These are phyloP conservation scores for Drosophila subquinaria DNA, from an alignment of 2,888 invertebrate species.

Conservation along the genomic window DNA sequence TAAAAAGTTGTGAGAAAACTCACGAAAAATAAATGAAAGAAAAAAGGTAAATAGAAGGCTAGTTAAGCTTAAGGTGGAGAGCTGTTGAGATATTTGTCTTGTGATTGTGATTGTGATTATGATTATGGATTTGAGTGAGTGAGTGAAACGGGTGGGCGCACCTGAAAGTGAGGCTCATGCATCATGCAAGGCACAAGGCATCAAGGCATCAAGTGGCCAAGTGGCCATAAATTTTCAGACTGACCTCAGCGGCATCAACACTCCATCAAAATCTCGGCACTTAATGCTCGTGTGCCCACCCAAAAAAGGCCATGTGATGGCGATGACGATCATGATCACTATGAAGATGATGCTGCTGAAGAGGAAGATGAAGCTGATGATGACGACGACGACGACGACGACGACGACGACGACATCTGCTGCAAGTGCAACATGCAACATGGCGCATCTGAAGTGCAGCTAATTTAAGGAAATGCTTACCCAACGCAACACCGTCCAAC, in stretches of 20 bases:
- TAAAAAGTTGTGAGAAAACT: slow-evolving; percentile 19
- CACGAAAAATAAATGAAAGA: neutral
- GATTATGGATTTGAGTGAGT: slow-evolving; percentile 53
- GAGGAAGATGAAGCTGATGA: slow-evolving; percentile 13
- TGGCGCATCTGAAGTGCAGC: slow-evolving; percentile 73
- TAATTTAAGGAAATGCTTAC: slow-evolving; percentile 79
- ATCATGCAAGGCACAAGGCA: slow-evolving; percentile 49
- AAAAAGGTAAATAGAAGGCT: neutral
- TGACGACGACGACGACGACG: slow-evolving; percentile 1
- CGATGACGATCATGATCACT: slow-evolving; percentile 37
- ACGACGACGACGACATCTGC: slow-evolving; percentile 11
- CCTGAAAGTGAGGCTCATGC: slow-evolving; percentile 63
- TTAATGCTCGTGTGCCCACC: slow-evolving; percentile 71
- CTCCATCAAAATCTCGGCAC: slow-evolving; percentile 75
- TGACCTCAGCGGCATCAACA: slow-evolving; percentile 71
- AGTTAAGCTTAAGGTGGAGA: slow-evolving; percentile 20
- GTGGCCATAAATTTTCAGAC: slow-evolving; percentile 60
- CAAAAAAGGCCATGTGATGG: slow-evolving; percentile 69
- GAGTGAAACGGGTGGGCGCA: slow-evolving; percentile 58
- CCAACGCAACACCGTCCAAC: slow-evolving; percentile 50
- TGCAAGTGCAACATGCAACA: slow-evolving; percentile 38
- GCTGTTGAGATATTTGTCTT: slow-evolving; percentile 41
- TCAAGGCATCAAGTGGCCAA: slow-evolving; percentile 4
- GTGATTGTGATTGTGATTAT: slow-evolving; percentile 50
- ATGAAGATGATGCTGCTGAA: slow-evolving; percentile 35